Base-by-base conservation (phyloP, 1,140 invertebrate species). In the Uloborus diversus region DNA sequence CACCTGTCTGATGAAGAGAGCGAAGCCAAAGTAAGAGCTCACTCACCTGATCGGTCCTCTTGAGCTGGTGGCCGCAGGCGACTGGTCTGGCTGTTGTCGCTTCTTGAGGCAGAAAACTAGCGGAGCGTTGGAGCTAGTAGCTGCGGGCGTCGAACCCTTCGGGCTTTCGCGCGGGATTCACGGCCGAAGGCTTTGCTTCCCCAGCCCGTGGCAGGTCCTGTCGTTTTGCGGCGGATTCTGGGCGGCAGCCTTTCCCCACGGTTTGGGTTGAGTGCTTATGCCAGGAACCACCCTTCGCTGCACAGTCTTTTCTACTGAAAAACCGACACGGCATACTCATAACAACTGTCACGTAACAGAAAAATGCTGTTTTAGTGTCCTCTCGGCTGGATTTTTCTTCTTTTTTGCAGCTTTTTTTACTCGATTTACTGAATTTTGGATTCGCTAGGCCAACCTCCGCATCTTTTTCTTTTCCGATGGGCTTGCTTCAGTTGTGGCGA, bases 291-390 rank as follows among this genome's bases (percentile, higher is more conserved):
- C 76, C 64, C 76, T 69, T 62, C 37, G 35, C 23, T 79, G 76
- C 14, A 28, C 75, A 51, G 70, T 62, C 70, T 75, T 76, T 70
- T 76, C 42, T 47, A 37, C 30, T 47, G 71, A 59, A 78, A 49
- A 66, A 37, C 32, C 33, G 28, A 28, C 33, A 51, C 32, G 47
- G 61, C 62, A 59, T 37, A 75, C 57, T 75, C 70, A 47, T 69
- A 57, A 69, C 76, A 68, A 79, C 76, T 79, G 76, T 79, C 76
- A 79, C 76, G 76, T 68, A 68, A 79, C 76, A 17, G 32, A 78
- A 78, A 78, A 78, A 78, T 78, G 73, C 61, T 57, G 62, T 35
- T 57, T 65, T 27, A 33, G 70, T 33, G 17, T 49, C 35, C 57
- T 61, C 37, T 47, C 28, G 20, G n/a, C 14, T 20, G 3, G 5